Evolutionary conservation across 53 echinoderm and acorn worm genomes (phyloP).

Genomic region (Actinopyga echinites): DNA sequence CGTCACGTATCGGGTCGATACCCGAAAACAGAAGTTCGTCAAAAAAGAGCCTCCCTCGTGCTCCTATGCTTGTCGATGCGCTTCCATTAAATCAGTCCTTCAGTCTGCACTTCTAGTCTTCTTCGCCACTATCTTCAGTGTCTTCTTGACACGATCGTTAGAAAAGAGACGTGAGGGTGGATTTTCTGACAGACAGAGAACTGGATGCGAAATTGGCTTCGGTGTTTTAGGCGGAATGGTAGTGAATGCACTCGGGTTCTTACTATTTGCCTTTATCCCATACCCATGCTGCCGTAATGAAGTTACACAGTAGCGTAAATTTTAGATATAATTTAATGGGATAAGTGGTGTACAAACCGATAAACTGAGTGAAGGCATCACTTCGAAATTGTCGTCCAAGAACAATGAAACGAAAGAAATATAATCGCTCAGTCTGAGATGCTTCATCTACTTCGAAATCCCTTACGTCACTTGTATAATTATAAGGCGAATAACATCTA

Average conservation of each 20-base stretch:
- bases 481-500: too few relatives aligned
- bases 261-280: not conserved
- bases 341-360: too few relatives aligned
- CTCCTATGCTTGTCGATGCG: not conserved
- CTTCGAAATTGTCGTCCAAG: too few relatives aligned
- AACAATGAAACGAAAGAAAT: too few relatives aligned
- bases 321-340: too few relatives aligned
- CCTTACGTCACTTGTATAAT: too few relatives aligned
- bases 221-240: conserved; percentile 2
- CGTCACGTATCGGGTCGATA: not conserved
- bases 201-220: not conserved
- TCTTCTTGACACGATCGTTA: not conserved
- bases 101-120: not conserved
- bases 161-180: too few relatives aligned
- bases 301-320: too few relatives aligned
- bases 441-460: too few relatives aligned
- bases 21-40: not conserved
- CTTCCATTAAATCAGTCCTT: not conserved
- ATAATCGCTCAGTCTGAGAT: too few relatives aligned
- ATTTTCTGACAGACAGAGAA: conserved; percentile 7
- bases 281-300: not conserved
- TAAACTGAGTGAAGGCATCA: too few relatives aligned
- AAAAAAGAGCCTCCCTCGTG: not conserved
- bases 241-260: not conserved
- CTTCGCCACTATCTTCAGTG: not conserved